Evolutionary conservation across 1,140 invertebrate species (phyloP), one percentile per base, ranked within the genome.

Genomic region (Saccostrea echinata): DNA sequence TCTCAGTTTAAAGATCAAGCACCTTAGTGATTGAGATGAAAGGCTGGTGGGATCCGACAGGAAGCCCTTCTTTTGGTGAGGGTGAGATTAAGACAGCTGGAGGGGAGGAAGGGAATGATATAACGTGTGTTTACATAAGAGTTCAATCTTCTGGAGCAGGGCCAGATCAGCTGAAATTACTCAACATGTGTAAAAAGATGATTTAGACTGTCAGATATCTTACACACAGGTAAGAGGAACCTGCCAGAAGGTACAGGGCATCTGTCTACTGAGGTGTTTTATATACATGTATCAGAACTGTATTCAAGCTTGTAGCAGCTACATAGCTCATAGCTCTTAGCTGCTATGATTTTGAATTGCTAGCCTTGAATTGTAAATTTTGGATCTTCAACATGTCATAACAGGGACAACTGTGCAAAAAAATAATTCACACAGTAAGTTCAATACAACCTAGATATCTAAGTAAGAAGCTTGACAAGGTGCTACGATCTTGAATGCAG

Each of bases 111-210:
- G 21, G 18, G 24, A 30, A 16, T 33, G 68, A 76, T 27, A 33
- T 76, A 76, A 76, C 24, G 1, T 30, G 68, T 30, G 68, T 33
- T 76, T 76, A 76, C 24, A 76, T 30, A 33, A 76, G 1, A 18
- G 16, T 61, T 61, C n/a, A 6, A 18, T 21, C 6, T 61, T 61
- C 55, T 61, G 55, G 55, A 61, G 55, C 3, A 27, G 27, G 24
- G 24, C 68, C 24, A 76, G 68, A 76, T 30, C 27, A 16, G 27
- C 68, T 76, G 33, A 30, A 30, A 76, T 76, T 30, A 33, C 30
- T 13, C 68, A 76, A 76, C 68, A 76, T 76, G 68, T 76, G 68
- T 76, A 76, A 76, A 76, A 76, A 76, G 68, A 76, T 76, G 68
- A 76, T 27, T 1, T 35, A 76, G 24, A 76, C 30, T 76, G 24